Evolutionary conservation across 2,113 vertebrate genomes (phyloP), one percentile per base, ranked within the genome.

Genomic region (Telmatochromis brachygnathus): DNA sequence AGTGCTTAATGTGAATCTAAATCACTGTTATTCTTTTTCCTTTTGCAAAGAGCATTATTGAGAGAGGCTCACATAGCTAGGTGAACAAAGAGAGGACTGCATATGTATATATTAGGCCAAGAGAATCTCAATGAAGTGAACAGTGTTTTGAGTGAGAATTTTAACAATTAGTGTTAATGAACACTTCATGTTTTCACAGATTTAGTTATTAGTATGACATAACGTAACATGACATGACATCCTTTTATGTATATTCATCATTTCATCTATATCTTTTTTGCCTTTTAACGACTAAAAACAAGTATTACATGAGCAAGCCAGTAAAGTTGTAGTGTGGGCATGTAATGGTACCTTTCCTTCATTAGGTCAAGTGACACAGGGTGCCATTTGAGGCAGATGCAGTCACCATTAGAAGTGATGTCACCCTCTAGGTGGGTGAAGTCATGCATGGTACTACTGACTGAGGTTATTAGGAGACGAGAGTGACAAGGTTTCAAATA

Each of bases 371-470:
- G 45, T 47, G 33, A 84, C 45, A 55, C n/a, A 47, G 60, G 51
- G 70, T 82, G 90, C 13, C 75, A 91, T 90, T 54, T 84, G 89
- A 94, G 82, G 88, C 45, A 17, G 70, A 58, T 2, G 5, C 5
- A n/a, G 65, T 54, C 73, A 58, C 56, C 23, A 26, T 87, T 79
- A 62, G 15, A 17, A 23, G 65, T 73, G 75, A 94, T 54, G 82
- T 89, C 87, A 82, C 26, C 75, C 68, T 58, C 58, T 33, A 77
- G 51, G 35, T 60, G 6, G 73, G 73, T 77, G 73, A 77, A 53
- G 81, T 89, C 81, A 83, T 87, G 70, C 17, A 35, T 51, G 12
- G 35, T n/a, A 28, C 30, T 49, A 30, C 58, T 84, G 65, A 73
- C 82, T 30, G 79, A 68, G 60, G 35, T 73, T 82, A 68, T 87